Conservation (phyloP, 2,888 invertebrate genomes). For the Synanthedon formicaeformis region DNA sequence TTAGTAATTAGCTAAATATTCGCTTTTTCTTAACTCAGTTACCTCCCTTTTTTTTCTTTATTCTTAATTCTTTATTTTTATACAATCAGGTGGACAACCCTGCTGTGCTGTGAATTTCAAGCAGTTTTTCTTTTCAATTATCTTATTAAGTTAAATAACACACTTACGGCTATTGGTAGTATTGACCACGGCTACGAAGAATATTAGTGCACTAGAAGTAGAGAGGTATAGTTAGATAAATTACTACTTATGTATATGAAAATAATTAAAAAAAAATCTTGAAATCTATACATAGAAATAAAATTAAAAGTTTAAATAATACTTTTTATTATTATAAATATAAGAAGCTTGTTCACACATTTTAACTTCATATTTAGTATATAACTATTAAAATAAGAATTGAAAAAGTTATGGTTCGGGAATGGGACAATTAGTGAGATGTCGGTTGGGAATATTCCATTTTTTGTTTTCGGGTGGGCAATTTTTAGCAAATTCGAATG, state of each 20-base stretch:
- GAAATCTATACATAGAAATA: constrained; percentile 68
- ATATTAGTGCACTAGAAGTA: constrained; percentile 65
- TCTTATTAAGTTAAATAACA: constrained; percentile 22
- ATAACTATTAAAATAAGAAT: constrained; percentile 48
- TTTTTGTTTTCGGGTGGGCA: constrained; percentile 24
- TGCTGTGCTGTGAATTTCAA: too few relatives aligned
- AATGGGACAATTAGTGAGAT: constrained; percentile 43
- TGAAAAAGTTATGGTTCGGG: constrained; percentile 37
- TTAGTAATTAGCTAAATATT: too few relatives aligned
- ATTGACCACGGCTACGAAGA: constrained; percentile 60
- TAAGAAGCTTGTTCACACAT: constrained; percentile 70
- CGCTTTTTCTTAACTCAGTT: too few relatives aligned
- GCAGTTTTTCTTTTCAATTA: too few relatives aligned
- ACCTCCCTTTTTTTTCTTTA: too few relatives aligned
- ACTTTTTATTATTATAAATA: constrained; percentile 62
- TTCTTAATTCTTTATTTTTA: too few relatives aligned
- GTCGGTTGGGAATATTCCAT: constrained; percentile 25
- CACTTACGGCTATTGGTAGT: constrained; percentile 31
- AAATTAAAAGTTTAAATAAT: constrained; percentile 67
- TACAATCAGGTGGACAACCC: too few relatives aligned
- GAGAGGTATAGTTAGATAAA: constrained; percentile 55
- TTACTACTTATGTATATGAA: constrained; percentile 55
- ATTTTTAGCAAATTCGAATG: constrained; percentile 18
- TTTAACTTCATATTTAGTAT: constrained; percentile 67
- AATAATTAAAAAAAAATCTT: constrained; percentile 45